Conservation (phyloP, 2,888 invertebrate species). For the Cataglyphis cursor region DNA sequence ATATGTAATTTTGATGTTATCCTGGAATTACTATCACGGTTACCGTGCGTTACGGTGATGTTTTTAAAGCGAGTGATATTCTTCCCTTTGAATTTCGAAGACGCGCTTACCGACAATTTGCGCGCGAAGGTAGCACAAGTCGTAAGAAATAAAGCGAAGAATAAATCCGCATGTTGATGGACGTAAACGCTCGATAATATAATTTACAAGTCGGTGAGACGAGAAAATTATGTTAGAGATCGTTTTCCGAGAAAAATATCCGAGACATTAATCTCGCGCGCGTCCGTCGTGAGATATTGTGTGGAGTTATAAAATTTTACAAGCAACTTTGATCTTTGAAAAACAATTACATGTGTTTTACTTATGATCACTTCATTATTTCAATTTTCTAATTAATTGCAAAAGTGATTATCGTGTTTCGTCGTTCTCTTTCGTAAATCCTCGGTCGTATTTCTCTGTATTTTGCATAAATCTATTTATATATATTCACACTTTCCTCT, state of each 20-base stretch:
- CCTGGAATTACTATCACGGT: constrained; percentile 55
- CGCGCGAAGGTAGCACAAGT: neutral
- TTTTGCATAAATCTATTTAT: constrained; percentile 11
- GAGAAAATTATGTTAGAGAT: constrained; percentile 6
- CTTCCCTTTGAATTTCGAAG: constrained; percentile 35
- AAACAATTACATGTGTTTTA: neutral
- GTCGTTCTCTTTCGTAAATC: neutral
- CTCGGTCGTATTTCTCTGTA: neutral
- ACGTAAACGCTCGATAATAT: neutral
- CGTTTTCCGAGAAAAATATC: neutral
- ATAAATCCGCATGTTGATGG: constrained; percentile 14
- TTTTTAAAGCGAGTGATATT: constrained; percentile 41
- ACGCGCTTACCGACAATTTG: neutral
- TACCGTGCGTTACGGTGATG: constrained; percentile 54
- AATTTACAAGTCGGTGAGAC: neutral
- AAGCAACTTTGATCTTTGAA: neutral
- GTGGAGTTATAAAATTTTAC: neutral
- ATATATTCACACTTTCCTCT: constrained; percentile 22
- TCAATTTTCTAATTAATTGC: neutral
- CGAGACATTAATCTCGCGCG: neutral
- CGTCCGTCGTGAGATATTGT: neutral
- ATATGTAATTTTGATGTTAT: constrained; percentile 59
- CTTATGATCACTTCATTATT: neutral
- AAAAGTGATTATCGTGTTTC: neutral
- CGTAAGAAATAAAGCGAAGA: constrained; percentile 18